Percentiles rank a stretch among this genome's conserved stretches.
These are phyloP conservation scores for Eristalis tenax DNA, from an alignment of 2,888 invertebrate species.

Conservation along the genomic window DNA sequence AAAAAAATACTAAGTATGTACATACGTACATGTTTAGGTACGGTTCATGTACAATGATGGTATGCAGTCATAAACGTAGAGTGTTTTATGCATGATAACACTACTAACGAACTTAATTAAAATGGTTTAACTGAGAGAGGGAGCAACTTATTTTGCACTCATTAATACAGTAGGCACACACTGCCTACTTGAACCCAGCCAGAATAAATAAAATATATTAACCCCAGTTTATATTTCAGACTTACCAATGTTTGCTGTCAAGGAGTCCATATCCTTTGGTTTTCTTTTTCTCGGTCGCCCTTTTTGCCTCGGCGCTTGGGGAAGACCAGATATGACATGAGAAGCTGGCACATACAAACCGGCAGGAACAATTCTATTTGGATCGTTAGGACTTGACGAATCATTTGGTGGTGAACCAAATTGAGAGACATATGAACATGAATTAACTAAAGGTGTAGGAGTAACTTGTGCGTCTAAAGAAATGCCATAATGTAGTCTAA, in stretches of 20 bases:
- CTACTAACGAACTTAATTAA: conserved; percentile 62
- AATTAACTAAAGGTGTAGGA: conserved; percentile 79
- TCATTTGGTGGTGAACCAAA: conserved; percentile 81
- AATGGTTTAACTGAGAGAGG: background rate
- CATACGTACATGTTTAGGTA: background rate
- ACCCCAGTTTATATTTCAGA: conserved; percentile 45
- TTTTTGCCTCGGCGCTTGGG: conserved; percentile 90
- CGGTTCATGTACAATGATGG: conserved; percentile 13
- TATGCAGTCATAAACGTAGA: conserved; percentile 20
- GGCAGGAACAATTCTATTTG: conserved; percentile 81
- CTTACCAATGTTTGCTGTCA: conserved; percentile 93
- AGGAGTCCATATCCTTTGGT: conserved; percentile 93
- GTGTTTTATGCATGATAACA: conserved; percentile 54
- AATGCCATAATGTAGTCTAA: conserved; percentile 81
- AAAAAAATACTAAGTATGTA: conserved; percentile 16
- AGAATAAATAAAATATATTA: too few relatives aligned
- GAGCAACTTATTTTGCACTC: background rate
- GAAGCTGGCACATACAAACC: conserved; percentile 83
- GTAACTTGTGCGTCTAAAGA: conserved; percentile 79
- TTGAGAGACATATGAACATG: conserved; percentile 84
- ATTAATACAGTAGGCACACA: background rate
- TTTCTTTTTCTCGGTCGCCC: conserved; percentile 96
- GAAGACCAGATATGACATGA: conserved; percentile 84
- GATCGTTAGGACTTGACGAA: conserved; percentile 81
- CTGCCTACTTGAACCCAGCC: background rate